Conservation (phyloP, 2,113 vertebrate genomes). For the Hemiprocne comata region DNA sequence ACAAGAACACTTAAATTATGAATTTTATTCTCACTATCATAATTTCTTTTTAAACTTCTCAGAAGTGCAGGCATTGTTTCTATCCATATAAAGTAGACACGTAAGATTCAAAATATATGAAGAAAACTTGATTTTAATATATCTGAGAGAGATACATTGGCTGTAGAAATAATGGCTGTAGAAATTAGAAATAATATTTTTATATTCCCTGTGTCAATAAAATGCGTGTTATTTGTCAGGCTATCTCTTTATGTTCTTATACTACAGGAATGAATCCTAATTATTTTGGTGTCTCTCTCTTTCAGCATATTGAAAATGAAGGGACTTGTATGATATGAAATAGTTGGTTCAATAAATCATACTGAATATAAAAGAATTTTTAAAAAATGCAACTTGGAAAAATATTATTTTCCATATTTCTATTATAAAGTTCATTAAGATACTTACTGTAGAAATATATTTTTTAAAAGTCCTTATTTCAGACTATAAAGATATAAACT, state of each 20-base stretch:
- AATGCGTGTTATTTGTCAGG: background rate
- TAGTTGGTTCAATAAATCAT: background rate
- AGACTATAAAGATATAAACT: background rate
- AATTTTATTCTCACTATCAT: background rate
- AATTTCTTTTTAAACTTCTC: background rate
- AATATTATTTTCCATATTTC: background rate
- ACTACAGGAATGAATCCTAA: background rate
- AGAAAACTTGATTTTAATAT: background rate
- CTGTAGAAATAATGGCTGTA: rapidly evolving
- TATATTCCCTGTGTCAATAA: background rate
- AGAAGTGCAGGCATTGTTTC: background rate
- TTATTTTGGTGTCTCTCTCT: background rate
- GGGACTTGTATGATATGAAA: background rate
- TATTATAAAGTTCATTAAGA: background rate
- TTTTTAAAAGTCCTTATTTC: background rate
- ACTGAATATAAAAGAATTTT: background rate
- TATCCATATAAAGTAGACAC: background rate
- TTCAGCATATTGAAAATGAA: background rate
- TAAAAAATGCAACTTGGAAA: background rate
- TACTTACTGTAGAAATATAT: background rate
- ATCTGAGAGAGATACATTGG: background rate
- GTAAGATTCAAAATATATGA: background rate
- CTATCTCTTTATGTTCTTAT: background rate
- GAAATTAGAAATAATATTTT: background rate
- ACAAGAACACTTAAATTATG: background rate